A percentile compares a stretch with the other conserved stretches of the same genome.
Conservation (phyloP, 2,113 vertebrate species). For the Psittacula cyanocephala region DNA sequence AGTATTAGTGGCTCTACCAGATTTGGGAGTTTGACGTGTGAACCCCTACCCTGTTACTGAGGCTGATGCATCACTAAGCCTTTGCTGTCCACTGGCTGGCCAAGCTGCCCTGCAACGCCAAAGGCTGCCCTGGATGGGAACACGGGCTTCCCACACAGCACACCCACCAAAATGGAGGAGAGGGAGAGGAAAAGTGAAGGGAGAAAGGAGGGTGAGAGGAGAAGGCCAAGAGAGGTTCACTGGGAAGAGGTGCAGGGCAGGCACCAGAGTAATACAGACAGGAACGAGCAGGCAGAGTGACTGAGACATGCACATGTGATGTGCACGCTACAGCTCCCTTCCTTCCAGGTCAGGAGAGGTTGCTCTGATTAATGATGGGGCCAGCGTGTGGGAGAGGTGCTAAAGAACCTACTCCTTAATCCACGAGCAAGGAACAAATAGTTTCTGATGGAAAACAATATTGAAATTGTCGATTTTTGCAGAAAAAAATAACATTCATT, state of each 20-base stretch:
- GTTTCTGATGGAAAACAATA: slow-evolving; percentile 15
- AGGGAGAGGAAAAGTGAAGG: not conserved
- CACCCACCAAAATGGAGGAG: fast-evolving
- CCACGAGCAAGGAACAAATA: slow-evolving; percentile 6
- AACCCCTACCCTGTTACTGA: not conserved
- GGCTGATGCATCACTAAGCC: fast-evolving
- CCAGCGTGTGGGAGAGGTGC: not conserved
- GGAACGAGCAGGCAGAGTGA: fast-evolving
- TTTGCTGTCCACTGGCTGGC: fast-evolving
- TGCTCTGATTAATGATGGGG: not conserved
- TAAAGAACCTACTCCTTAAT: slow-evolving; percentile 18
- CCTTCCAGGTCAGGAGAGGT: not conserved
- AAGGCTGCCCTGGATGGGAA: not conserved
- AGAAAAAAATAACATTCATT: slow-evolving; percentile 19
- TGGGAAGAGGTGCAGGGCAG: not conserved
- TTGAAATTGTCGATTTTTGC: slow-evolving; percentile 31
- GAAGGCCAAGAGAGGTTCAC: not conserved
- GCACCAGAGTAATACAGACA: not conserved
- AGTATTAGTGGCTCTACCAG: not conserved
- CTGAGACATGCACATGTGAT: fast-evolving
- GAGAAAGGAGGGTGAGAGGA: not conserved
- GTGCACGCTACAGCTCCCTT: not conserved
- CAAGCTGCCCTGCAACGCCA: not conserved
- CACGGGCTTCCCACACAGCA: not conserved
- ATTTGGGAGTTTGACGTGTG: not conserved